A percentile compares a stretch with the other conserved stretches of the same genome.
These are phyloP conservation scores for Bombyx huttoni DNA, from an alignment of 2,888 invertebrate genomes.

Conservation along the genomic window DNA sequence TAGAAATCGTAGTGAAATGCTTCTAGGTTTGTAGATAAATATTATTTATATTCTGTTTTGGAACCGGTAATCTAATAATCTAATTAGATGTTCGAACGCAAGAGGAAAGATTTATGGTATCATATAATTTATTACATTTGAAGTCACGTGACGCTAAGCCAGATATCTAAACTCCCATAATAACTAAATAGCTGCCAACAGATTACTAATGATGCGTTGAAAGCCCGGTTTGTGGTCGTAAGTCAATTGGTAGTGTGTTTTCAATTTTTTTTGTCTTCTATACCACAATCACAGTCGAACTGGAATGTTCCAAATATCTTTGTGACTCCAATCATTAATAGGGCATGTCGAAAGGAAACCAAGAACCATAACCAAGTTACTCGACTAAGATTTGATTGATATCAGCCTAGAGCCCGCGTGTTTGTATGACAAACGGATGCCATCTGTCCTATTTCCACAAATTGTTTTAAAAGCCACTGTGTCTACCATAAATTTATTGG, in stretches of 20 bases:
- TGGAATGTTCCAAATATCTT: slow-evolving; percentile 27
- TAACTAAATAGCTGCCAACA: slow-evolving; percentile 1
- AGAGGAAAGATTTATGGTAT: slow-evolving; percentile 19
- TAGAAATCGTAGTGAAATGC: not conserved
- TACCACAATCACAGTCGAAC: not conserved
- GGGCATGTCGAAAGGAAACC: slow-evolving; percentile 38
- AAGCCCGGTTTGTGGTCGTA: slow-evolving; percentile 15
- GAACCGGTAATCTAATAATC: not conserved
- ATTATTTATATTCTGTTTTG: not conserved
- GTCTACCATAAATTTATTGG: no score
- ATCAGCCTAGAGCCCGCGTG: no score
- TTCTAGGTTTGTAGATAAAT: no score
- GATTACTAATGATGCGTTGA: slow-evolving; percentile 10
- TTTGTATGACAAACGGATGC: no score
- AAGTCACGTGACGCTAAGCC: slow-evolving; percentile 17
- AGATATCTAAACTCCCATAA: slow-evolving; percentile 24
- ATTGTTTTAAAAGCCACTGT: no score
- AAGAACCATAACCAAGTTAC: slow-evolving; percentile 9
- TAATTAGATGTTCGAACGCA: no score
- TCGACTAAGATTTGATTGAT: no score
- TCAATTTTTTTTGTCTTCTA: not conserved
- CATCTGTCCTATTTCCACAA: no score
- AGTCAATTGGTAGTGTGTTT: slow-evolving; percentile 27
- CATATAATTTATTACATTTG: slow-evolving; percentile 18
- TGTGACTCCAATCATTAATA: slow-evolving; percentile 24